Evolutionary conservation across 2,113 vertebrate genomes (phyloP), one percentile per base, ranked within the genome.

Genomic region (Buteo buteo): DNA sequence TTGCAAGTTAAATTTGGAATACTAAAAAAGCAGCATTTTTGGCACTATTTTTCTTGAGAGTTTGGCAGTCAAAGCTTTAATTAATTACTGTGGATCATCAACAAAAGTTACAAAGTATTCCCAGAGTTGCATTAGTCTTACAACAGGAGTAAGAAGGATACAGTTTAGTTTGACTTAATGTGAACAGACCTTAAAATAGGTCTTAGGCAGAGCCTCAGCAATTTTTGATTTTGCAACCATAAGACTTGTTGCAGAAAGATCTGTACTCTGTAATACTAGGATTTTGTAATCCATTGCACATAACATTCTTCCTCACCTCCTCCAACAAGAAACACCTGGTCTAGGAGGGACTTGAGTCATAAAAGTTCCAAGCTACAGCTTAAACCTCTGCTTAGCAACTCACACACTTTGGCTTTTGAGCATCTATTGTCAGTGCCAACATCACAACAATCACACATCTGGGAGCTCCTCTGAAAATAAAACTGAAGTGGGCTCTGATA

Each of bases 241-340:
- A 31, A 59, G 73, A 59, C 64, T 66, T 61, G 69, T 88, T 97
- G 96, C 96, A 94, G 79, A 95, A 96, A 84, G 82, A 84, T 74
- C 50, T 93, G 80, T 71, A 25, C 64, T 38, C 91, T 67, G 93
- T 71, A 96, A 96, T 59, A 74, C 72, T 38, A 57, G 64, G 59
- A 67, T 93, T 95, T 97, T 96, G 94, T 76, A 97, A 96, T 69
- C 40, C 74, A 58, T 69, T 82, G 94, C 85, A 90, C 82, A 87
- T 72, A 94, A 90, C 15, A 19, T 77, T 87, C 82, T 90, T 85
- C 66, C 74, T 88, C 64, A 50, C 78, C 84, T 93, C 83, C 81
- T 94, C 52, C 84, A 89, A 74, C 77, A 86, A 79, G 81, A 93
- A 95, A 82, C 95, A 97, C 95, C 94, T 97, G 73, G 89, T 74